These are phyloP conservation scores for Brevimyrus niger DNA, from an alignment of 2,113 vertebrate genomes.

Conservation along the genomic window DNA sequence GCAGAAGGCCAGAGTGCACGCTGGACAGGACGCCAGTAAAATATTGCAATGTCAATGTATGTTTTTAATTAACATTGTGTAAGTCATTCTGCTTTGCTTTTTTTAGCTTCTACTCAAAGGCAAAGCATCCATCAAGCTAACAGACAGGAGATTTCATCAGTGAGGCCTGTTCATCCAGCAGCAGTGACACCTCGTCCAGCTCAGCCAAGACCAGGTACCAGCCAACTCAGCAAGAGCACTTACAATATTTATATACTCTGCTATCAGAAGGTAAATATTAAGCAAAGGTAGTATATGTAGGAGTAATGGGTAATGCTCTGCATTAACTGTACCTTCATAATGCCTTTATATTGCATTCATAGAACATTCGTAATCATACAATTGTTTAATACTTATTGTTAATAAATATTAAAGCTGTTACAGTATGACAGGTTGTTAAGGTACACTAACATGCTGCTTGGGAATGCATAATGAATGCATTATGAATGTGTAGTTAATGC, in stretches of 20 bases:
- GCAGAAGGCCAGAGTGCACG: not conserved
- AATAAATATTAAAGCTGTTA: not conserved
- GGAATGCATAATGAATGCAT: not conserved
- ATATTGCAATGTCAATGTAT: not conserved
- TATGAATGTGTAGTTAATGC: not conserved
- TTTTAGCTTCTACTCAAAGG: constrained; percentile 24
- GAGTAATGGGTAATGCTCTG: not conserved
- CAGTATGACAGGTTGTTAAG: not conserved
- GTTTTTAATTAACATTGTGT: not conserved
- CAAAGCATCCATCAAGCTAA: constrained; percentile 26
- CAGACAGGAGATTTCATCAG: constrained; percentile 21
- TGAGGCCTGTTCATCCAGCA: constrained; percentile 17
- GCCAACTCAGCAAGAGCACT: not conserved
- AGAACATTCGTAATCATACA: not conserved
- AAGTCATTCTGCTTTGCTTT: not conserved
- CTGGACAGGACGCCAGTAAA: not conserved
- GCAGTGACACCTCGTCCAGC: constrained; percentile 1
- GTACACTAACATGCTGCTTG: not conserved
- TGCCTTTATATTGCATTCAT: not conserved
- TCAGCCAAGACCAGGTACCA: constrained; percentile 28
- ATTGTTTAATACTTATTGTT: not conserved
- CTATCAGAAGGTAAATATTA: not conserved
- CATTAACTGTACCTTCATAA: not conserved
- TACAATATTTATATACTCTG: not conserved
- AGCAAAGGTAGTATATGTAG: not conserved